Evolutionary conservation across 1,140 invertebrate species (phyloP), one percentile per base, ranked within the genome.

Genomic region (Rhizoglyphus robini): DNA sequence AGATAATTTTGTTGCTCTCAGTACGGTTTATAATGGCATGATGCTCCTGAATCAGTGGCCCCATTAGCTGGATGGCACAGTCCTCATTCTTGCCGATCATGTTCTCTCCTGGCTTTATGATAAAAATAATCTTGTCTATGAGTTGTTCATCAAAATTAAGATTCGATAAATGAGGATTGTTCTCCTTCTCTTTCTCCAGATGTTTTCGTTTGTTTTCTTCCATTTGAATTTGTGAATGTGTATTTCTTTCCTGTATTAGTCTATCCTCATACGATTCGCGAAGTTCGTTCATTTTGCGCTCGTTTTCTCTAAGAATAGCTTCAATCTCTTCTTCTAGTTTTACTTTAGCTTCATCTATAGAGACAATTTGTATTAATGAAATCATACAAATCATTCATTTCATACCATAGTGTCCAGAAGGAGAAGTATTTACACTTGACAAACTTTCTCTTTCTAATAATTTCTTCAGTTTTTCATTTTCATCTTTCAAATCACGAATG

Each of bases 131-230:
- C 70, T 80, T 77, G 3, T 81, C 81, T 0, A 79, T 77, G 38
- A 84, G 72, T 71, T 77, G 76, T 8, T 81, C 79, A 72, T 84
- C 82, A 67, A 78, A 75, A 72, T 84, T 83, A 41, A 84, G 71
- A 73, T 84, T 84, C 69, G 76, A 82, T 15, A 83, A 71, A 74
- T 82, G 79, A 13, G 81, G 77, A 41, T 75, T 73, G n/a, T 69
- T 76, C 25, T 51, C 29, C 68, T 77, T 77, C 62, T 81, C 80
- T 65, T 77, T 73, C 63, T 77, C 74, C 25, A 78, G 75, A 63
- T 77, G 72, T 48, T 73, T 73, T 15, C 60, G 23, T 11, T 61
- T 51, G 5, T 49, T 48, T 20, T 36, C 36, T 4, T 68, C 38
- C n/a, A 32, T 15, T 23, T 68, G 34, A 11, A 25, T 31, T 11